Evolutionary conservation across 1,140 invertebrate genomes (phyloP), one percentile per base, ranked within the genome.

Genomic region (Eubasilissa regina): DNA sequence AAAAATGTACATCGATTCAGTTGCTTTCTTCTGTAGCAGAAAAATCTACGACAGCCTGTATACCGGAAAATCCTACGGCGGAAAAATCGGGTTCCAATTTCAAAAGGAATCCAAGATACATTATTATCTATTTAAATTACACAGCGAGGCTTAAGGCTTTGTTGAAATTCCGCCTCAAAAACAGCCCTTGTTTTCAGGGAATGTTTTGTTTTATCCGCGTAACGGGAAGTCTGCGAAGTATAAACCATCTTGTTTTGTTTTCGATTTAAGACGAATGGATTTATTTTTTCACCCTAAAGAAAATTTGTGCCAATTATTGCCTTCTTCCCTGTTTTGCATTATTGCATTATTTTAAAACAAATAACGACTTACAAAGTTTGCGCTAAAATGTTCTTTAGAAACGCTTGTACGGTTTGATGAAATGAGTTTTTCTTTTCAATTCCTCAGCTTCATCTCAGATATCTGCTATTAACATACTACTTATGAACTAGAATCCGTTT

Each of bases 91-190:
- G 70, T 55, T 73, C 70, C 70, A 73, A 55, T 73, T 73, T 73
- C 70, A 73, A 55, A 73, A 56, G 51, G 48, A 73, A 73, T 73
- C 70, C 51, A 56, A 73, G 70, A 73, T 73, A 73, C 70, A 73
- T 73, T 73, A 73, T 73, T 73, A 73, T 73, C 70, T 73, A 55
- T 73, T 73, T 73, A 73, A 73, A 73, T 73, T 73, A 73, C 25
- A 73, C 21, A 21, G 48, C 21, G 51, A 15, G 21, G 21, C 48
- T 43, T 73, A 56, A 25, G 47, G 70, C 70, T 73, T 73, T 56
- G 51, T 68, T 55, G 51, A 73, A 73, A 73, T 56, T 55, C 70
- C 19, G 47, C 51, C 70, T 73, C 15, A 60, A 60, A 19, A 60
- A 60, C 21, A 25, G 1, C 17, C 48, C 35, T 53, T n/a, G 51